These are phyloP conservation scores for Melieria picta DNA, from an alignment of 2,888 invertebrate species.

Conservation along the genomic window DNA sequence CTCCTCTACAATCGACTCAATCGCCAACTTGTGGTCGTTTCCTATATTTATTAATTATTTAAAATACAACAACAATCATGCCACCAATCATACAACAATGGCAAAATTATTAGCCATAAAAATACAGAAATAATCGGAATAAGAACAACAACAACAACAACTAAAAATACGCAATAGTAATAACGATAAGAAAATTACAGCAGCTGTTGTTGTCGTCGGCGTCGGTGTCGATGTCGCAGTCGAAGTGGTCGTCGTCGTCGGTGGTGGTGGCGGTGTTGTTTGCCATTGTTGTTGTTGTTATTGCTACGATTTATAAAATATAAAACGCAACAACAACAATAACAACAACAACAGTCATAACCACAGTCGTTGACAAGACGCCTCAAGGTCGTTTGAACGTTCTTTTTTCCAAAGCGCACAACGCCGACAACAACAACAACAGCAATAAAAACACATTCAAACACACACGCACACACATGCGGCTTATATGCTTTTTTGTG, in stretches of 20 bases:
- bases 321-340: not conserved
- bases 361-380: not conserved
- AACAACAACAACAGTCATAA: too few species aligned
- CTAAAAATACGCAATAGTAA: not conserved
- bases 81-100: too few species aligned
- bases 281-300: not conserved
- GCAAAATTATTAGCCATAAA: too few species aligned
- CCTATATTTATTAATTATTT: too few species aligned
- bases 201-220: too few species aligned
- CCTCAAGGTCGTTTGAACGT: conserved; percentile 4
- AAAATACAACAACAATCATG: too few species aligned
- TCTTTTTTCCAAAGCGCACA: not conserved
- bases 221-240: too few species aligned
- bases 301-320: not conserved
- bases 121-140: too few species aligned
- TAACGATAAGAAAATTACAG: conserved; percentile 1
- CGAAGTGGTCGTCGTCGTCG: not conserved
- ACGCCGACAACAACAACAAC: not conserved
- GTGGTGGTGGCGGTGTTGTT: not conserved
- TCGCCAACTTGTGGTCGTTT: too few species aligned
- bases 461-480: not conserved
- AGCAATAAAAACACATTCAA: not conserved
- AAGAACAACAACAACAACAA: too few species aligned
- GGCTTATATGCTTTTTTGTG: not conserved
- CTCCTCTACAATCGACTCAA: too few species aligned